Evolutionary conservation across 2,888 invertebrate genomes (phyloP).

Genomic region (Aspidapion aeneum): DNA sequence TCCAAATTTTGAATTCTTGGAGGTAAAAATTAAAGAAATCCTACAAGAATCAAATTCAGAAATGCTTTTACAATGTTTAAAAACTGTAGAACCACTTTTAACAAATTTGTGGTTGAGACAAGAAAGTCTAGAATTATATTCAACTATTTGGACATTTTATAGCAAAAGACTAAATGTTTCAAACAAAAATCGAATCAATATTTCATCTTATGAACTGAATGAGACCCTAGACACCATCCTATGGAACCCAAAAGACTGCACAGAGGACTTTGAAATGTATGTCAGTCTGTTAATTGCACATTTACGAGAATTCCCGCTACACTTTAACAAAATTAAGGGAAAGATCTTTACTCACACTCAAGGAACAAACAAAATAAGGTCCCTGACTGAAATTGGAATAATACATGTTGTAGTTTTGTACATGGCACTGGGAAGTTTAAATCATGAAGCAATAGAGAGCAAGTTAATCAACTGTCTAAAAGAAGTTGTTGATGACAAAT

Average conservation of each 20-base stretch:
- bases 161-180: slow-evolving; percentile 39
- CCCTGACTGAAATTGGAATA: slow-evolving; percentile 39
- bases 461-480: slow-evolving; percentile 39
- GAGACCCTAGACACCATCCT: slow-evolving; percentile 32
- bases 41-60: slow-evolving; percentile 26
- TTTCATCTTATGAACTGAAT: slow-evolving; percentile 25
- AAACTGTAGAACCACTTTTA: slow-evolving; percentile 36
- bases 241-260: slow-evolving; percentile 27
- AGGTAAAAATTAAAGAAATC: slow-evolving; percentile 34
- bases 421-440: slow-evolving; percentile 35
- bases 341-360: slow-evolving; percentile 43
- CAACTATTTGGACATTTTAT: slow-evolving; percentile 44
- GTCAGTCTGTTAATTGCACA: slow-evolving; percentile 38
- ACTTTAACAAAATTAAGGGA: slow-evolving; percentile 45
- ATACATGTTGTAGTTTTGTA: slow-evolving; percentile 40
- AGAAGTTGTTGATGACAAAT: slow-evolving; percentile 34
- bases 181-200: slow-evolving; percentile 25
- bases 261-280: slow-evolving; percentile 42
- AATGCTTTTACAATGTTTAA: slow-evolving; percentile 33
- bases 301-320: slow-evolving; percentile 38
- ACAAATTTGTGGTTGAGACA: slow-evolving; percentile 38
- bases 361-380: slow-evolving; percentile 42
- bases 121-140: slow-evolving; percentile 41
- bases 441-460: slow-evolving; percentile 39
- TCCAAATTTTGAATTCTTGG: slow-evolving; percentile 37